Evolutionary conservation across 2,888 invertebrate species (phyloP).

Genomic region (Sarcophaga subvicina): DNA sequence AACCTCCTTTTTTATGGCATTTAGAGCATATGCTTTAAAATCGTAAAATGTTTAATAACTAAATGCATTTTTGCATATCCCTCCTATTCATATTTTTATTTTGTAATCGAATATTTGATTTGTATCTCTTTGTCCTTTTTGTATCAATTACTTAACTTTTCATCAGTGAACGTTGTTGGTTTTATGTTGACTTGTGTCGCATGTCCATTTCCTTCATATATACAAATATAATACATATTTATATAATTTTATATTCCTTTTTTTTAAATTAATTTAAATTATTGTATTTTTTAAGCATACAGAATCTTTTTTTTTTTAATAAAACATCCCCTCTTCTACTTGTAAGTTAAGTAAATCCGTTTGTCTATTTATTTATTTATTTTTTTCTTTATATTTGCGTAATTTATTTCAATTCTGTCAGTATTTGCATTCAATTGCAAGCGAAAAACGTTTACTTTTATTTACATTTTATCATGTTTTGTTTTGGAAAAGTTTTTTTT

Average conservation of each 20-base stretch:
- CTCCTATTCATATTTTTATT: not conserved
- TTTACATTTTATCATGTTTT: slow-evolving; percentile 36
- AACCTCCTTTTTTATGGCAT: slow-evolving; percentile 59
- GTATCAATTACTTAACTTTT: not conserved
- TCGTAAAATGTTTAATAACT: slow-evolving; percentile 14
- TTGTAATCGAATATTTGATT: slow-evolving; percentile 5
- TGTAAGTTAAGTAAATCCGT: slow-evolving; percentile 44
- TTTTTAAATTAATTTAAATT: slow-evolving; percentile 39
- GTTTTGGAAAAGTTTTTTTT: slow-evolving; percentile 21
- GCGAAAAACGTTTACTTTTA: not conserved
- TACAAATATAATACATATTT: not conserved
- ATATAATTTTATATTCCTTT: slow-evolving; percentile 1
- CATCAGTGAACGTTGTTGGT: not conserved
- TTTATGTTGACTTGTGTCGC: not conserved
- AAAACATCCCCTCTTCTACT: slow-evolving; percentile 4
- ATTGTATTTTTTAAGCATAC: slow-evolving; percentile 47
- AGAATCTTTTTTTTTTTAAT: not conserved
- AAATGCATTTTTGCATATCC: not conserved
- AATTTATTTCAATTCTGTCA: slow-evolving; percentile 23
- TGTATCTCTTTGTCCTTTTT: not conserved
- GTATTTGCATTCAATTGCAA: slow-evolving; percentile 56
- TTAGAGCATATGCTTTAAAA: slow-evolving; percentile 35
- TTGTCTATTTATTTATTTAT: slow-evolving; percentile 48
- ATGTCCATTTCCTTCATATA: not conserved
- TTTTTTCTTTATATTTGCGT: slow-evolving; percentile 1